Evolutionary conservation across 2,113 vertebrate species (phyloP).

Genomic region (Haplochromis burtoni): DNA sequence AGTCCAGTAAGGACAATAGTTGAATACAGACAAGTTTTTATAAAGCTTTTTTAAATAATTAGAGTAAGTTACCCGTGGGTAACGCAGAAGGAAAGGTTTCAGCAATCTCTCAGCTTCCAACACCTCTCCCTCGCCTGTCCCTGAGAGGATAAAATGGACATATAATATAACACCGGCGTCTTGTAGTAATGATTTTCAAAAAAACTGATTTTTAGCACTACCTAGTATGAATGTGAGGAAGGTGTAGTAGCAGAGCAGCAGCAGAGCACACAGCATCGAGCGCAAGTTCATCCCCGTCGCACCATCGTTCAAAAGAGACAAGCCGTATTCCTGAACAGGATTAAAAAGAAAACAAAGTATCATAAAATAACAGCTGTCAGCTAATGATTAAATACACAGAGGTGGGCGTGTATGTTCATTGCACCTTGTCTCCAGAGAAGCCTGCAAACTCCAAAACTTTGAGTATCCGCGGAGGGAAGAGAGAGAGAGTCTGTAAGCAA

Average conservation of each 20-base stretch:
- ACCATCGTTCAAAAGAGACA: constrained; percentile 67
- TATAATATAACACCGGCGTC: background rate
- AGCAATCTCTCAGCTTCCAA: constrained; percentile 72
- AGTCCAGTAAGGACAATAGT: accelerated
- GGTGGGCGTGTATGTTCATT: accelerated
- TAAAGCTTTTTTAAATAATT: background rate
- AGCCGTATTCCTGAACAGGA: constrained; percentile 70
- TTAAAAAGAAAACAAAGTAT: background rate
- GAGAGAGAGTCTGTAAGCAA: constrained; percentile 71
- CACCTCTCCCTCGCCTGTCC: constrained; percentile 75
- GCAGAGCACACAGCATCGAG: constrained; percentile 75
- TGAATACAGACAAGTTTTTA: background rate
- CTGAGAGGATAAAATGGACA: constrained; percentile 25
- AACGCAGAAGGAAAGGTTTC: constrained; percentile 70
- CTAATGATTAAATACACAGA: background rate
- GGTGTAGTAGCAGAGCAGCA: constrained; percentile 79
- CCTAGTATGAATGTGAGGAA: constrained; percentile 79
- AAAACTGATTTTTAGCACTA: background rate
- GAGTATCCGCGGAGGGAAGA: constrained; percentile 76
- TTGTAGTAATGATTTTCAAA: accelerated
- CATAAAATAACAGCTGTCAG: background rate
- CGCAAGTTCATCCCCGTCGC: constrained; percentile 71
- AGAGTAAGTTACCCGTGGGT: constrained; percentile 66
- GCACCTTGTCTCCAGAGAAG: constrained; percentile 80
- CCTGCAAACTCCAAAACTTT: constrained; percentile 79